A percentile compares a stretch with the other conserved stretches of the same genome.
Evolutionary conservation across 2,888 invertebrate genomes (phyloP).

Genomic region (Mesorhabditis belari): DNA sequence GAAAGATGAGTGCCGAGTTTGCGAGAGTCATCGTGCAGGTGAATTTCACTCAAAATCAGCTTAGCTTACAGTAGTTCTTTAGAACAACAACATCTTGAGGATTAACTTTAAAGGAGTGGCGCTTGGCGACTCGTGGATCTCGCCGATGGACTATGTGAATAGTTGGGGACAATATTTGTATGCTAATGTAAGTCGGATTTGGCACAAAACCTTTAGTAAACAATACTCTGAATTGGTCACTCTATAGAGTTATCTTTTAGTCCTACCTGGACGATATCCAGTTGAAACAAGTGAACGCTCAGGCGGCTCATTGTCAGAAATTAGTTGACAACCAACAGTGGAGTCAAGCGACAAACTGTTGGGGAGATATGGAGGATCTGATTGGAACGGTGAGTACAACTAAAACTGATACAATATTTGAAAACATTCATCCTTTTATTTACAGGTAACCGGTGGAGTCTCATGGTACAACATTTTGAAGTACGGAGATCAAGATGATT

Average conservation of each 20-base stretch:
- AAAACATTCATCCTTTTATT: no score
- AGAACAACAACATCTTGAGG: constrained; percentile 28
- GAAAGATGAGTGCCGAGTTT: constrained; percentile 82
- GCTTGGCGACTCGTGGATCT: constrained; percentile 81
- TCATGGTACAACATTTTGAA: constrained; percentile 75
- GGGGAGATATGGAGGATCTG: constrained; percentile 65
- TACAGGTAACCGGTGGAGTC: constrained; percentile 61
- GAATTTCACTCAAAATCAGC: not conserved
- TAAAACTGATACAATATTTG: no score
- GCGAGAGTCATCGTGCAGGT: constrained; percentile 59
- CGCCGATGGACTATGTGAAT: constrained; percentile 73
- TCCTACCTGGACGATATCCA: constrained; percentile 38
- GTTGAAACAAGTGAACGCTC: constrained; percentile 16
- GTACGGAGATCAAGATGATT: constrained; percentile 31
- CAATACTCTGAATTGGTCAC: no score
- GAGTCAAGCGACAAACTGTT: constrained; percentile 63
- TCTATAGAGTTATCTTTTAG: no score
- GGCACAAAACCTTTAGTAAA: not conserved
- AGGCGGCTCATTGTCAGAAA: constrained; percentile 30
- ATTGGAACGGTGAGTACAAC: constrained; percentile 57
- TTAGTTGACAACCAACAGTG: constrained; percentile 61
- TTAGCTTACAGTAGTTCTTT: not conserved
- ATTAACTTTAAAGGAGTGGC: constrained; percentile 71
- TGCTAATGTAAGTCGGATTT: not conserved
- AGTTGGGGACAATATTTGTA: constrained; percentile 75